A percentile compares a stretch with the other conserved stretches of the same genome.
These are phyloP conservation scores for Nycticorax nycticorax DNA, from an alignment of 2,113 vertebrate genomes.

Conservation along the genomic window DNA sequence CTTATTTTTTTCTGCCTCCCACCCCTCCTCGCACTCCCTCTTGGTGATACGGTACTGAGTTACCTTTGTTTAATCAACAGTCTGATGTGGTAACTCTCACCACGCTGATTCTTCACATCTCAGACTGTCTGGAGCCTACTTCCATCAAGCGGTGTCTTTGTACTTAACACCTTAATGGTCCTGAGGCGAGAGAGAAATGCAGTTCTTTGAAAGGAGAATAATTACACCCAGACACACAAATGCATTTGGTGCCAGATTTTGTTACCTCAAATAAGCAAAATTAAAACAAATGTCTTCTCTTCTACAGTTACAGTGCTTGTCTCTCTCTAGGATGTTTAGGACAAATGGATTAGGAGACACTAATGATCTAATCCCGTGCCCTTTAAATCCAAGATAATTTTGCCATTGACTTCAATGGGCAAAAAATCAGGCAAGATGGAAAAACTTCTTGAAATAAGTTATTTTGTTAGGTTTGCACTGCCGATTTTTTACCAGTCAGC, in stretches of 20 bases:
- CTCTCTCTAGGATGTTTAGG: slow-evolving; percentile 49
- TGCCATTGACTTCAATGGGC: background rate
- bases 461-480: background rate
- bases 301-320: slow-evolving; percentile 68
- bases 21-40: background rate
- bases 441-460: background rate
- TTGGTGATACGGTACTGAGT: slow-evolving; percentile 7
- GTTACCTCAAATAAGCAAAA: slow-evolving; percentile 79
- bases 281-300: slow-evolving; percentile 75
- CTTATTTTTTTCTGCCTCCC: background rate
- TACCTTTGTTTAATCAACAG: slow-evolving; percentile 75
- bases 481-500: background rate
- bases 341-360: slow-evolving; percentile 51
- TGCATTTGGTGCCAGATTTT: slow-evolving; percentile 78
- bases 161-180: slow-evolving; percentile 82
- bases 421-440: background rate
- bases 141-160: slow-evolving; percentile 69
- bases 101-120: slow-evolving; percentile 61
- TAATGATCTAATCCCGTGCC: slow-evolving; percentile 31
- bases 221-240: slow-evolving; percentile 77
- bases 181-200: slow-evolving; percentile 62
- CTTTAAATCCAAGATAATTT: slow-evolving; percentile 34
- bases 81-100: slow-evolving; percentile 64
- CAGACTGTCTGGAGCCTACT: slow-evolving; percentile 84
- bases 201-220: slow-evolving; percentile 68